Base-by-base conservation (phyloP, 2,888 invertebrate genomes). In the Rhagophthalmus giganteus region DNA sequence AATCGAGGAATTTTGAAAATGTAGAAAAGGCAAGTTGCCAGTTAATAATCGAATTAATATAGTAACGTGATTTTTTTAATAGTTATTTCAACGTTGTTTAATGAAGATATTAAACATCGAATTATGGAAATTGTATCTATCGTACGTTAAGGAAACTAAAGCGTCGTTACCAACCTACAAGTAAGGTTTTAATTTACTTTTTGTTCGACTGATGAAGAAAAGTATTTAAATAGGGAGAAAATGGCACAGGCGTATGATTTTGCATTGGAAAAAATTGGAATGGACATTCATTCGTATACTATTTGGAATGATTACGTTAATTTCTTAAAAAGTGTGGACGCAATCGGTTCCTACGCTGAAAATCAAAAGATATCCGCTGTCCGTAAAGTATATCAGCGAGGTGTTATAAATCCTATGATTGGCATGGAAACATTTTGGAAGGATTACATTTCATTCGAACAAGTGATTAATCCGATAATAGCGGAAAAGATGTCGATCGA, bases 241-340 rank as follows among this genome's bases (percentile, higher is more conserved):
- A 93, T 99, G 91, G 98, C 98, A 0, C 96, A 99, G 74, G 98
- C 99, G 0, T 99, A 98, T 74, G 98, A 99, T 76, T 99, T 99
- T 76, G 98, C 99, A 0, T 76, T 99, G 58, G 99, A 99, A 58
- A 97, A 98, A 77, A 97, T 99, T 60, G 99, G 99, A 0, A 88
- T 99, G 86, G 99, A 99, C 70, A 89, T 97, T 62, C 93, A 95
- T 76, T 94, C 97, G 0, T 95, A 92, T 73, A 87, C 90, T 5
- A 92, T 99, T 54, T 99, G 98, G 95, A 90, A 91, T 67, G 99
- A 99, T 70, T 99, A 99, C 69, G 92, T 99, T 0, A 88, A 87
- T 31, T 99, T 99, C 73, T 77, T 99, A 49, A 98, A 95, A 73
- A 85, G 90, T 35, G 96, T 96, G 0, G 98, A 98, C 61, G 99